Evolutionary conservation across 2,113 vertebrate species (phyloP).

Genomic region (Trochalopteron elliotii): DNA sequence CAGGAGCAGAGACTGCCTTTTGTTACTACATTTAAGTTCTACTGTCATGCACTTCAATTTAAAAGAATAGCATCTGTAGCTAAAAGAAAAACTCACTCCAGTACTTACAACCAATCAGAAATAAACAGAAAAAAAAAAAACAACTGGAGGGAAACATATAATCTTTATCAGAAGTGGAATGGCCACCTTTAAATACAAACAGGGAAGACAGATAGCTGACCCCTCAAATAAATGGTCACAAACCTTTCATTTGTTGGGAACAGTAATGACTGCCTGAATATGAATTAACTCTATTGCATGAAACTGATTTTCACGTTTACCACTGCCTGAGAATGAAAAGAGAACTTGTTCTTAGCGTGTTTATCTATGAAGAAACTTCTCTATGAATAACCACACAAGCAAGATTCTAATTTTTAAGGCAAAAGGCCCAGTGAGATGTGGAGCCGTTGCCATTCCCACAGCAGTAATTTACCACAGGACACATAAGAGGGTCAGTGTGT

Average conservation of each 20-base stretch:
- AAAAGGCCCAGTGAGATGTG: neutral
- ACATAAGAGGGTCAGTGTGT: neutral
- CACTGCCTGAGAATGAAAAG: neutral
- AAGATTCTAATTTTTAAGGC: neutral
- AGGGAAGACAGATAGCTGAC: neutral
- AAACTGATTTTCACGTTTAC: neutral
- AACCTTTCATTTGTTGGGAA: neutral
- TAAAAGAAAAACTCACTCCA: conserved; percentile 19
- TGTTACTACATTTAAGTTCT: conserved; percentile 7
- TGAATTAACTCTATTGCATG: neutral
- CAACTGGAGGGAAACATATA: neutral
- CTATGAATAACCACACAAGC: neutral
- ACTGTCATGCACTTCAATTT: neutral
- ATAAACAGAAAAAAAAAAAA: neutral
- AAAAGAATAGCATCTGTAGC: neutral
- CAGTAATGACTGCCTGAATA: neutral
- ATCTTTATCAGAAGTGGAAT: neutral
- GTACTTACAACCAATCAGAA: neutral
- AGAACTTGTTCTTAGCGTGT: neutral
- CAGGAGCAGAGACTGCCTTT: neutral
- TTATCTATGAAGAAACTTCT: neutral
- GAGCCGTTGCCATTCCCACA: neutral
- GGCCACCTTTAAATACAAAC: neutral
- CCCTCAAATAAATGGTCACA: neutral
- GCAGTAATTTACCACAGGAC: neutral